Conservation (phyloP, 2,888 invertebrate species). For the Patella depressa region DNA sequence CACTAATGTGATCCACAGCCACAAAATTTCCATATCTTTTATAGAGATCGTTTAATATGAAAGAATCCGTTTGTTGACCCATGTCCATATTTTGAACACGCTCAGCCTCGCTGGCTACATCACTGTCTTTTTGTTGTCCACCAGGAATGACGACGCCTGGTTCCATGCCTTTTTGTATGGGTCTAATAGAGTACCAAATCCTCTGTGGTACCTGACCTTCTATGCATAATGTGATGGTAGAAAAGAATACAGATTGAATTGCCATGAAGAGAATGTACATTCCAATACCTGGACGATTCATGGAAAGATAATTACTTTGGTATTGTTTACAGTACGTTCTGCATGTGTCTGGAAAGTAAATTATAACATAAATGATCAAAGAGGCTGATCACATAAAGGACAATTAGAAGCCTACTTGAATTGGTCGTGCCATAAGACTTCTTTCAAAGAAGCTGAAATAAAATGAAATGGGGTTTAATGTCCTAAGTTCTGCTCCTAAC, state of each 20-base stretch:
- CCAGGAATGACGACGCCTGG: too few species aligned
- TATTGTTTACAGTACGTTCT: constrained; percentile 54
- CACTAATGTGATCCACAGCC: constrained; percentile 62
- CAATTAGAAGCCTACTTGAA: too few species aligned
- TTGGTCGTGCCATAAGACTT: too few species aligned
- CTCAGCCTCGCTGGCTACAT: constrained; percentile 74
- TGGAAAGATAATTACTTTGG: constrained; percentile 76
- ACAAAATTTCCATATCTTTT: constrained; percentile 79
- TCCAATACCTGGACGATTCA: constrained; percentile 80
- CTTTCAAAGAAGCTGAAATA: too few species aligned
- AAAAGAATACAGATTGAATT: constrained; percentile 75
- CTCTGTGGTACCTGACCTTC: constrained; percentile 72
- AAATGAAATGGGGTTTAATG: too few species aligned
- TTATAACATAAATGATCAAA: too few species aligned
- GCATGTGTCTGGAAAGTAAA: not conserved
- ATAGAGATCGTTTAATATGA: constrained; percentile 72
- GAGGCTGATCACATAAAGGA: too few species aligned
- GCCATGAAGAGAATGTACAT: constrained; percentile 78
- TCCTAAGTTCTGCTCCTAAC: too few species aligned
- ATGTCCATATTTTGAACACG: too few species aligned
- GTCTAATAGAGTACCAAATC: constrained; percentile 24
- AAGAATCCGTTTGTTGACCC: constrained; percentile 70
- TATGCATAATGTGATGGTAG: constrained; percentile 76
- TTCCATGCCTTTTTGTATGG: constrained; percentile 19
- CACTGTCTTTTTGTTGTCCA: constrained; percentile 42